Evolutionary conservation across 2,113 vertebrate species (phyloP).

Genomic region (Megalops atlanticus): DNA sequence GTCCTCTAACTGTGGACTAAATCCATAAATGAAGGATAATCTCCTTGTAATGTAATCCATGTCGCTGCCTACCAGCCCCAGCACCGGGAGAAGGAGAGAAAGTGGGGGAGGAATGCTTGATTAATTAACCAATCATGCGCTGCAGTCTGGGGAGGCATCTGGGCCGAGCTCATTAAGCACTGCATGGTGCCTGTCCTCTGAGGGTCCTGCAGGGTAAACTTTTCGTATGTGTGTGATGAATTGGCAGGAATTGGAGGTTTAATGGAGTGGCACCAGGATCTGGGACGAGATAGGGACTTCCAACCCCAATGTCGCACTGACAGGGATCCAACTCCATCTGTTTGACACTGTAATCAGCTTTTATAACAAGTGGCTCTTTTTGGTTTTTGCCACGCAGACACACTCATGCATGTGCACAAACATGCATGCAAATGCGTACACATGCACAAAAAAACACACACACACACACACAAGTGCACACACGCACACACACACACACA

Average conservation of each 20-base stretch:
- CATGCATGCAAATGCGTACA: background rate
- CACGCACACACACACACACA: background rate
- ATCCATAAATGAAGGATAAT: slow-evolving; percentile 35
- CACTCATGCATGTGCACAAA: background rate
- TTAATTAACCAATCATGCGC: slow-evolving; percentile 65
- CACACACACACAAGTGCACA: background rate
- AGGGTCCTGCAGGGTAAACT: slow-evolving; percentile 41
- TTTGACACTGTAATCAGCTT: slow-evolving; percentile 28
- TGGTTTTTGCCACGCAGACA: background rate
- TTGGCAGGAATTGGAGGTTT: slow-evolving; percentile 36
- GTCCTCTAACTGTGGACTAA: slow-evolving; percentile 26
- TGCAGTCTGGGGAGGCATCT: slow-evolving; percentile 54
- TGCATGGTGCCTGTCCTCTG: slow-evolving; percentile 41
- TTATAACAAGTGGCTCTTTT: slow-evolving; percentile 17
- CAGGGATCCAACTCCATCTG: slow-evolving; percentile 24
- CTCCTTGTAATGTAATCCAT: slow-evolving; percentile 7
- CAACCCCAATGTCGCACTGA: background rate
- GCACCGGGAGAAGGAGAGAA: slow-evolving; percentile 27
- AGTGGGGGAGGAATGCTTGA: slow-evolving; percentile 53
- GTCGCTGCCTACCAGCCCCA: background rate
- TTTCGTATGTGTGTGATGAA: slow-evolving; percentile 35
- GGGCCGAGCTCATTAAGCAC: slow-evolving; percentile 66
- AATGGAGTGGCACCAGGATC: slow-evolving; percentile 31
- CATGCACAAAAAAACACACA: background rate
- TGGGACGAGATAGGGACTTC: background rate